Percentiles rank a stretch among this genome's conserved stretches.
Conservation (phyloP, 1,140 invertebrate species). For the Lepidotrigona ventralis region DNA sequence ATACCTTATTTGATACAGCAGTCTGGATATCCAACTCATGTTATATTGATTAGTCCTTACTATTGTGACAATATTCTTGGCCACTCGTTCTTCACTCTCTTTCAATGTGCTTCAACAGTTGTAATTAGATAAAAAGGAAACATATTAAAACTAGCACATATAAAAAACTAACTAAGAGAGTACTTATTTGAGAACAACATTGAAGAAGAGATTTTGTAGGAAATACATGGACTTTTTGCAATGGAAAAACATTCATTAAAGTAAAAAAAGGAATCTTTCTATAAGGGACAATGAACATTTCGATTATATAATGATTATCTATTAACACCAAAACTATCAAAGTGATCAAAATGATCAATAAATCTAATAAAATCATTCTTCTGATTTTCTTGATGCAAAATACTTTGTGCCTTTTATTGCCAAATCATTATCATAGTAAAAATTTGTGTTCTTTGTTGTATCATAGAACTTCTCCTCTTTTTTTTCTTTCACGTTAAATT, state of each 20-base stretch:
- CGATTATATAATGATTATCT: neutral
- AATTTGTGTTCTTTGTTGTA: too few relatives aligned
- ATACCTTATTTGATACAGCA: constrained; percentile 70
- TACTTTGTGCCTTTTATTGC: too few relatives aligned
- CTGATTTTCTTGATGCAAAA: too few relatives aligned
- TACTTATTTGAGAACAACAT: too few relatives aligned
- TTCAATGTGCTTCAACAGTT: constrained; percentile 46
- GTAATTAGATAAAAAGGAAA: neutral
- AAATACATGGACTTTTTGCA: neutral
- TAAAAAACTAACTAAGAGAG: too few relatives aligned
- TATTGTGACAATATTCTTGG: constrained; percentile 70
- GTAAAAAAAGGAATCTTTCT: neutral
- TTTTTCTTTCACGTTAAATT: too few relatives aligned
- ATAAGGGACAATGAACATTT: neutral
- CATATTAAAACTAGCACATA: too few relatives aligned
- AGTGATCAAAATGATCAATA: too few relatives aligned
- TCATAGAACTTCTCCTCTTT: too few relatives aligned
- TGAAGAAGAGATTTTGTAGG: neutral
- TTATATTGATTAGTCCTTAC: constrained; percentile 68
- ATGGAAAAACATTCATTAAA: neutral
- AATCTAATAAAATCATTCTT: too few relatives aligned
- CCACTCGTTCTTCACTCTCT: constrained; percentile 68
- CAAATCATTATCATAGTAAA: too few relatives aligned
- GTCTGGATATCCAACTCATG: constrained; percentile 67
- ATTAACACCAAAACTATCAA: too few relatives aligned